These are phyloP conservation scores for Phycodurus eques DNA, from an alignment of 2,113 vertebrate genomes.

Conservation along the genomic window DNA sequence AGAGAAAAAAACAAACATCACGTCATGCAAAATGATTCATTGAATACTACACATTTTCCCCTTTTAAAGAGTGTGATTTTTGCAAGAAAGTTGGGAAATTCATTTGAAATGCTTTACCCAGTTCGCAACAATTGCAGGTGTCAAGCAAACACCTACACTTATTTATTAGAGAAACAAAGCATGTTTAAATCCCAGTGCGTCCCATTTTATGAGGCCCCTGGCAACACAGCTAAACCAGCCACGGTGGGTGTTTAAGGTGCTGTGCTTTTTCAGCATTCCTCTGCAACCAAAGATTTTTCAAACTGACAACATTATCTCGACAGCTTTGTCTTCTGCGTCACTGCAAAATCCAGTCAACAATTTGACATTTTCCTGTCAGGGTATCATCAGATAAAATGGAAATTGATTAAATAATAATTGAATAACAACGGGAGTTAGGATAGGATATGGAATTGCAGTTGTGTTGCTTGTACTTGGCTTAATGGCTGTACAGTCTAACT, in stretches of 20 bases:
- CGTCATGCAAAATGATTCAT: constrained; percentile 1
- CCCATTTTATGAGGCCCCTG: constrained; percentile 31
- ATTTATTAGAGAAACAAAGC: constrained; percentile 28
- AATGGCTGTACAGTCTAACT: neutral
- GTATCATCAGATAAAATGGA: constrained; percentile 29
- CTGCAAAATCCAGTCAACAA: constrained; percentile 25
- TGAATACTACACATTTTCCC: constrained; percentile 17
- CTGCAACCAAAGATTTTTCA: constrained; percentile 1
- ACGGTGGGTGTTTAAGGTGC: neutral
- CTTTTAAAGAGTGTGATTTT: constrained; percentile 25
- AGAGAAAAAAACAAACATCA: constrained; percentile 31
- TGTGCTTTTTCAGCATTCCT: constrained; percentile 23
- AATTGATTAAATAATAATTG: constrained; percentile 10
- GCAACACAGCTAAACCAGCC: constrained; percentile 16
- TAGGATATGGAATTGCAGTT: neutral
- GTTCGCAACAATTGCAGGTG: constrained; percentile 27
- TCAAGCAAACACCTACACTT: constrained; percentile 21
- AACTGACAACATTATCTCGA: constrained; percentile 6
- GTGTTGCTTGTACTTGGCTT: constrained; percentile 11
- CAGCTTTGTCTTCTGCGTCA: neutral
- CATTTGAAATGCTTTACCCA: constrained; percentile 26
- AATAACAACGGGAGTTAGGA: constrained; percentile 1
- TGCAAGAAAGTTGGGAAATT: constrained; percentile 17
- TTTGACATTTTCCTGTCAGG: constrained; percentile 20
- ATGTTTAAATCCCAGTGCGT: constrained; percentile 15